Percentiles rank a stretch among this genome's conserved stretches.
These are phyloP conservation scores for Phoenoteleia sp. DNA, from an alignment of 2,888 invertebrate species.

Conservation along the genomic window DNA sequence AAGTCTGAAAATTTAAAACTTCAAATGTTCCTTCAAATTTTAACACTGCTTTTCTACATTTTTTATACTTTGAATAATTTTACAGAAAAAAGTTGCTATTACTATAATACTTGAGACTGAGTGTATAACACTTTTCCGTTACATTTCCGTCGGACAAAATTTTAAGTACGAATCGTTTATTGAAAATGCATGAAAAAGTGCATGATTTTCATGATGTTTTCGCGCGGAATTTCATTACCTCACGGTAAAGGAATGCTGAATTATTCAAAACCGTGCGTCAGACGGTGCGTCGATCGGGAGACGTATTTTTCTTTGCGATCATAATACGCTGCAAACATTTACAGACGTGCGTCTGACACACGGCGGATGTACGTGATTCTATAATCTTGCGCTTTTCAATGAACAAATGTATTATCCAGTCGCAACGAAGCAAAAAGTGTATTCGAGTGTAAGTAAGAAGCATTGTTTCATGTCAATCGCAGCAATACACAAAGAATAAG, in stretches of 20 bases:
- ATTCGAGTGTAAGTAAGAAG: constrained; percentile 54
- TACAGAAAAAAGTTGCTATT: no score
- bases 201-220: constrained; percentile 7
- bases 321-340: constrained; percentile 34
- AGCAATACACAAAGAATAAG: constrained; percentile 43
- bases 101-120: no score
- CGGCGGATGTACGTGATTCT: constrained; percentile 19
- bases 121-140: no score
- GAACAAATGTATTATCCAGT: constrained; percentile 42
- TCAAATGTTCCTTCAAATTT: no score
- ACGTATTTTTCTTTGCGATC: not conserved
- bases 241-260: not conserved
- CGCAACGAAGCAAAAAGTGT: constrained; percentile 44
- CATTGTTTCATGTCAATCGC: constrained; percentile 68
- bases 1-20: no score
- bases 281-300: no score
- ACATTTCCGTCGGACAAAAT: no score
- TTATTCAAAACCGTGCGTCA: constrained; percentile 29
- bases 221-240: not conserved
- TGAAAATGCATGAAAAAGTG: constrained; percentile 19
- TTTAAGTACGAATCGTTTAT: no score
- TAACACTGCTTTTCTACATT: no score
- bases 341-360: constrained; percentile 35
- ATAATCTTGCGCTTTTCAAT: constrained; percentile 36
- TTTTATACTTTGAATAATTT: no score